Evolutionary conservation across 2,113 vertebrate genomes (phyloP).

Genomic region (Tetrax tetrax): DNA sequence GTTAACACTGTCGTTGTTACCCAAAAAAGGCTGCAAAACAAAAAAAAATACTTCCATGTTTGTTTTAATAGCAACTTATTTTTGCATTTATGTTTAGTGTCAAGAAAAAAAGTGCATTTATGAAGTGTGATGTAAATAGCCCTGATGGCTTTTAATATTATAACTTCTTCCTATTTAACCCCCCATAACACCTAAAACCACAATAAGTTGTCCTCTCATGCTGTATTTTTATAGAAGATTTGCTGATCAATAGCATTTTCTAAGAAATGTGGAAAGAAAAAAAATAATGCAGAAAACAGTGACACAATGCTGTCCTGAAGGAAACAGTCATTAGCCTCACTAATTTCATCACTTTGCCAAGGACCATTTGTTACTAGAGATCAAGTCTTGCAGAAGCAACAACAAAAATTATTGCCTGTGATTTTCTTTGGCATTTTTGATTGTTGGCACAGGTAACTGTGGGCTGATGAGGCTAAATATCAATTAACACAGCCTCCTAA

Average conservation of each 20-base stretch:
- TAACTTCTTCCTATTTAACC: neutral
- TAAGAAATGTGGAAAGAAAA: neutral
- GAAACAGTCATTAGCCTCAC: neutral
- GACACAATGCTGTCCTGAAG: neutral
- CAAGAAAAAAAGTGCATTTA: neutral
- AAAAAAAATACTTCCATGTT: neutral
- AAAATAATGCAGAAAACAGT: neutral
- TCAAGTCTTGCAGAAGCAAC: neutral
- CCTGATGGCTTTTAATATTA: neutral
- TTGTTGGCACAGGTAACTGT: neutral
- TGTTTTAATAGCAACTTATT: neutral
- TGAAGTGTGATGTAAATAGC: neutral
- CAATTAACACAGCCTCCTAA: neutral
- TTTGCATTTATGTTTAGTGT: neutral
- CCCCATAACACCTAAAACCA: neutral
- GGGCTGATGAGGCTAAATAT: neutral
- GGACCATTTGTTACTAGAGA: neutral
- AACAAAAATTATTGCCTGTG: neutral
- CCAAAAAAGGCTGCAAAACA: conserved; percentile 91
- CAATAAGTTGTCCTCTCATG: neutral
- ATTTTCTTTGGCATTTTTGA: neutral
- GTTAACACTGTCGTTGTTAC: conserved; percentile 94
- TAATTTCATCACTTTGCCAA: neutral
- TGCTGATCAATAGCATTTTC: neutral
- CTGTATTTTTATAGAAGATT: neutral